Evolutionary conservation across 2,888 invertebrate species (phyloP).

Genomic region (Agrenia bidenticulata): DNA sequence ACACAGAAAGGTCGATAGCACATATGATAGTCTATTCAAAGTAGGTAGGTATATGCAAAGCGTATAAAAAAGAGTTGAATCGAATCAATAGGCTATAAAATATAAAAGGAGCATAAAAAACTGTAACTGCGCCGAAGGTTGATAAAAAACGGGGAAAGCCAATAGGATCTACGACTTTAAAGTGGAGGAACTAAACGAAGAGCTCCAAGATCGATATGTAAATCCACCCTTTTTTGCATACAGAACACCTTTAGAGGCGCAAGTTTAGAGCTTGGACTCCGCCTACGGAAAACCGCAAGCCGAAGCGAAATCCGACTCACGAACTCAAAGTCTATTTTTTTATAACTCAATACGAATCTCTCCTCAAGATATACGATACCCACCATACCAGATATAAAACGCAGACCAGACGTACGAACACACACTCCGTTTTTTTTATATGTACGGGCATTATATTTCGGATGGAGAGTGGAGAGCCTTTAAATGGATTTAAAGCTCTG

Average conservation of each 20-base stretch:
- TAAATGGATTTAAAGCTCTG: no score
- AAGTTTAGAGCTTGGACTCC: conserved; percentile 51
- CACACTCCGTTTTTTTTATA: no score
- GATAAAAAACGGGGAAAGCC: no score
- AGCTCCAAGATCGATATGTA: conserved; percentile 50
- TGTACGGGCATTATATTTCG: no score
- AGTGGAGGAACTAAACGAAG: conserved; percentile 31
- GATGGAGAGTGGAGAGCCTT: no score
- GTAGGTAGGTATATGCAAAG: neutral
- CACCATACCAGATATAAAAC: no score
- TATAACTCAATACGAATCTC: no score
- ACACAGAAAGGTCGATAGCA: neutral
- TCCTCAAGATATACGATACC: conserved; percentile 15
- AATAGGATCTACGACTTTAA: conserved; percentile 38
- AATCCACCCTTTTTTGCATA: conserved; percentile 53
- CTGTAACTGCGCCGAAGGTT: conserved; percentile 5
- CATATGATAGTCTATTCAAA: conserved; percentile 1
- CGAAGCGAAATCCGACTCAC: conserved; percentile 8
- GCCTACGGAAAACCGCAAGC: conserved; percentile 17
- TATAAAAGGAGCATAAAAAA: neutral
- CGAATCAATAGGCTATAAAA: conserved; percentile 7
- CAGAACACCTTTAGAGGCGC: conserved; percentile 48
- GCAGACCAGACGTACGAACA: neutral
- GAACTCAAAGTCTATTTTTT: conserved; percentile 13
- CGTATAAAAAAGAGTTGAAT: neutral